Conservation (phyloP, 2,113 vertebrate genomes). For the Notothenia coriiceps region DNA sequence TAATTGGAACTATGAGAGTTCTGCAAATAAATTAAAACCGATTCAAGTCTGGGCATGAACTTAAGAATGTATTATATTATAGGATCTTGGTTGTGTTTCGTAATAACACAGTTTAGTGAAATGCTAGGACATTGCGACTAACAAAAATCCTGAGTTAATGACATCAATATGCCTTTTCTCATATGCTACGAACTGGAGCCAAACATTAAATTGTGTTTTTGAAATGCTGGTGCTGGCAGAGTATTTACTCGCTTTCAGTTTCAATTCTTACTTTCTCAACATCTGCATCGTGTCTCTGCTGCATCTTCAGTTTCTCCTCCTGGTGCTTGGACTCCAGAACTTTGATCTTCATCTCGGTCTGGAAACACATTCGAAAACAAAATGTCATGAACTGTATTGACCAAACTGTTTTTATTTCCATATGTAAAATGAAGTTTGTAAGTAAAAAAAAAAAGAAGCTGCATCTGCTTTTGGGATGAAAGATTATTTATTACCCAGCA, state of each 20-base stretch:
- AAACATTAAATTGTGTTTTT: not conserved
- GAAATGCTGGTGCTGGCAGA: not conserved
- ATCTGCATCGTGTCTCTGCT: conserved; percentile 92
- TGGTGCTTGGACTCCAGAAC: conserved; percentile 91
- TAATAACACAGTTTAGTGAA: not conserved
- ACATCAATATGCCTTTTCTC: not conserved
- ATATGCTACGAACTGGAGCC: not conserved
- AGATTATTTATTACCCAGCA: not conserved
- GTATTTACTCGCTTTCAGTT: not conserved
- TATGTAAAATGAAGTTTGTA: not conserved
- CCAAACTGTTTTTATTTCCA: not conserved
- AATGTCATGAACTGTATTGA: conserved; percentile 8
- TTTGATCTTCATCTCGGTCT: conserved; percentile 91
- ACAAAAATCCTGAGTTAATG: not conserved
- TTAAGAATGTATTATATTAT: no score
- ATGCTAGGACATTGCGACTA: not conserved
- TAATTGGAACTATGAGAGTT: not conserved
- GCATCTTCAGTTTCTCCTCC: conserved; percentile 93
- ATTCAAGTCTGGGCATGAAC: no score
- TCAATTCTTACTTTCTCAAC: conserved; percentile 90
- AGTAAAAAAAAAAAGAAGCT: not conserved
- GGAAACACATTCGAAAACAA: conserved; percentile 49
- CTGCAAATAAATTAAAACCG: not conserved
- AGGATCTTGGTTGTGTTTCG: not conserved
- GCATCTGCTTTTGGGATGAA: conserved; percentile 3